phyloP scores from a whole-genome alignment of 2,113 vertebrate genomes.

The Sylvilagus bachmani region DNA sequence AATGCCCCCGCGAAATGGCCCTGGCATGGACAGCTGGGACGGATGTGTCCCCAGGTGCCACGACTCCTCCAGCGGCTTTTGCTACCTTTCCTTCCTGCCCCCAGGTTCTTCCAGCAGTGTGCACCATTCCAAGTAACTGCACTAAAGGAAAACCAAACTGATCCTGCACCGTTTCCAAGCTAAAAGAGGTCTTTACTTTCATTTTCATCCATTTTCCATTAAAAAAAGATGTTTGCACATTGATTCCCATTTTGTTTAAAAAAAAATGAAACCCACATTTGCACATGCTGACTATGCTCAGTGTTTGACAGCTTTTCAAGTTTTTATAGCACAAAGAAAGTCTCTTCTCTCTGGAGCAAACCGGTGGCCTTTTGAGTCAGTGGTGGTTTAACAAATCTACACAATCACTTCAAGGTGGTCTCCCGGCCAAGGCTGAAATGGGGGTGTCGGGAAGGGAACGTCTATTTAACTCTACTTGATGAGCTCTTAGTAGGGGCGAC shows the following conservation, averaged over 20 bases:
- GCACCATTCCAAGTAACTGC: not conserved
- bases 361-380: not conserved
- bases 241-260: conserved; percentile 4
- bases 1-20: not conserved
- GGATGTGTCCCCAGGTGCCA: fast-evolving
- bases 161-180: not conserved
- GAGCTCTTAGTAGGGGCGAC: not conserved
- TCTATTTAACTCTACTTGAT: not conserved
- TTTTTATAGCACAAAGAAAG: not conserved
- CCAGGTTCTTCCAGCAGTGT: fast-evolving
- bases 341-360: not conserved
- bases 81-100: not conserved
- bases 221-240: not conserved
- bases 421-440: not conserved
- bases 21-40: not conserved
- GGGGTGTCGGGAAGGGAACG: not conserved
- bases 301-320: not conserved
- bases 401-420: no score
- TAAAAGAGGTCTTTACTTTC: not conserved
- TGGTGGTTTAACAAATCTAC: not conserved
- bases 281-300: no score
- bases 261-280: not conserved
- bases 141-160: not conserved
- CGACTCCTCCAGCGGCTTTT: no score
- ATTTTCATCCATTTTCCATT: not conserved